Base-by-base conservation (phyloP, 2,113 vertebrate genomes). In the Callithrix jacchus region DNA sequence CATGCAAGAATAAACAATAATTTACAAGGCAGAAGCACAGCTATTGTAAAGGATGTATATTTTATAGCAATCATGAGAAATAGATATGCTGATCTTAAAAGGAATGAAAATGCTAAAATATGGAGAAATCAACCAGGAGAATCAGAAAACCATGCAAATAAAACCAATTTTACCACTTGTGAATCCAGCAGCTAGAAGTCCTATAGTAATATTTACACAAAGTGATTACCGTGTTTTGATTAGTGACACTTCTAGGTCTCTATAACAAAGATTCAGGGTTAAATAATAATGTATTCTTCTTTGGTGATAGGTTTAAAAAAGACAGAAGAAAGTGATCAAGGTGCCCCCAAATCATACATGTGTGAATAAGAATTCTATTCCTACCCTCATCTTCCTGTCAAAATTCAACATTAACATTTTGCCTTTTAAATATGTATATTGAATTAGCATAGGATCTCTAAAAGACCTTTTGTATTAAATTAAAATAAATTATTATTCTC, bases 401-500 rank as follows among this genome's bases (percentile, higher is more conserved):
- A 96, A 96, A 96, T 89, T 95, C 37, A 81, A 10, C 58, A 77
- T 95, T 84, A 89, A 82, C 52, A 73, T 85, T 90, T 89, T 95
- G n/a, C 32, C 58, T 91, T 98, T 93, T 96, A 85, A 96, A 86
- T 94, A 32, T 54, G 56, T 96, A 73, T 88, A 35, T 49, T 93
- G 79, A 96, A 83, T 96, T 83, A 94, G 54, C 47, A 35, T 35
- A 87, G 37, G 42, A 47, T 45, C 54, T 93, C 89, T 76, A 18
- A 84, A 96, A 96, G 87, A 91, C 18, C 21, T 91, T 95, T 81
- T 80, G 9, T 81, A 35, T 52, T 96, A 74, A 89, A 91, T 94
- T 91, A 89, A 93, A 96, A 93, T 92, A 66, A 66, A 91, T 54
- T 42, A 73, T 88, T 91, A 32, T 86, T 94, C 88, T 93, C 89